phyloP scores from a whole-genome alignment of 2,888 invertebrate genomes.

The Yponomeuta sedellus region DNA sequence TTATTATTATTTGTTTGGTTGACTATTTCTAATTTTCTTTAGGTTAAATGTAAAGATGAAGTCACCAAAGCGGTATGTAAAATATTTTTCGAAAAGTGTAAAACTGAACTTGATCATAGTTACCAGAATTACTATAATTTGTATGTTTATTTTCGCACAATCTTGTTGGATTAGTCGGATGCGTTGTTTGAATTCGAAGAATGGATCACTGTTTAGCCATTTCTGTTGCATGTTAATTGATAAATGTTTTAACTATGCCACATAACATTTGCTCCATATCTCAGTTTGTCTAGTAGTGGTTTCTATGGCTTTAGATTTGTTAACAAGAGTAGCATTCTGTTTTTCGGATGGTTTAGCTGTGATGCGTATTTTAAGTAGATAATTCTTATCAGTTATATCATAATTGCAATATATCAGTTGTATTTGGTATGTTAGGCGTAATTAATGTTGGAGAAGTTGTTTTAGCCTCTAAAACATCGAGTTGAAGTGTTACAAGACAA shows the following conservation, averaged over 20 bases:
- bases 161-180: background rate
- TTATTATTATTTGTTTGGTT: slow-evolving; percentile 43
- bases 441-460: background rate
- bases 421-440: background rate
- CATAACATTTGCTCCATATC: background rate
- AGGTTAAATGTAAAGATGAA: slow-evolving; percentile 43
- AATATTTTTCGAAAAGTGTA: slow-evolving; percentile 16
- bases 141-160: background rate
- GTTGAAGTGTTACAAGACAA: background rate
- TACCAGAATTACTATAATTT: slow-evolving; percentile 8
- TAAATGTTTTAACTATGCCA: background rate
- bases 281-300: background rate
- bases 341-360: slow-evolving; percentile 32
- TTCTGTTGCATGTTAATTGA: background rate
- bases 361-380: slow-evolving; percentile 34
- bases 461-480: slow-evolving; percentile 7
- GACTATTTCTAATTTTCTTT: slow-evolving; percentile 59
- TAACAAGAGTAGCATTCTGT: background rate
- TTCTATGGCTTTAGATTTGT: background rate
- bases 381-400: slow-evolving; percentile 13
- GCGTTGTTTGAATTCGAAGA: background rate
- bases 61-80: slow-evolving; percentile 57
- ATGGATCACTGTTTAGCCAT: background rate
- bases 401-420: slow-evolving; percentile 5
- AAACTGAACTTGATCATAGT: slow-evolving; percentile 12